phyloP scores from a whole-genome alignment of 1,140 invertebrate species.

The Ips typographus region DNA sequence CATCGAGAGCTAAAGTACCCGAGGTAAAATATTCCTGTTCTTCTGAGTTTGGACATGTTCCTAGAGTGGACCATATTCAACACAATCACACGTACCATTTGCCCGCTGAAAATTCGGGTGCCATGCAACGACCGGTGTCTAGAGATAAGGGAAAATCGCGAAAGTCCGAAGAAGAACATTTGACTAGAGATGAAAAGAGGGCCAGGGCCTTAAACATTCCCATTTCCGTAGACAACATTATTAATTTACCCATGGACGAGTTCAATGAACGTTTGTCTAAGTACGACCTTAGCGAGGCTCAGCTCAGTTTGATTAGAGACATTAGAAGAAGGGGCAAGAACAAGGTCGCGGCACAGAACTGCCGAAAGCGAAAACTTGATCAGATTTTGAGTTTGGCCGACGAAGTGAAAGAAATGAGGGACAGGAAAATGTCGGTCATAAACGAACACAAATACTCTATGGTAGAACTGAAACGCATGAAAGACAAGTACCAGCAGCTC shows the following conservation, averaged over 20 bases:
- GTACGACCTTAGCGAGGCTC: constrained; percentile 92
- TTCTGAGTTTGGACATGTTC: constrained; percentile 63
- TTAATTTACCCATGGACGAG: constrained; percentile 96
- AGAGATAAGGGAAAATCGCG: constrained; percentile 65
- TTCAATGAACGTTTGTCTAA: constrained; percentile 96
- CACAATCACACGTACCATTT: constrained; percentile 86
- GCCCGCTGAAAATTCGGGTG: constrained; percentile 69
- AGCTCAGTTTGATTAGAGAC: constrained; percentile 89
- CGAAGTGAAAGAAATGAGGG: constrained; percentile 84
- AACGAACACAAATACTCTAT: constrained; percentile 74
- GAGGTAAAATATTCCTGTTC: no score
- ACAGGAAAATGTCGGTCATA: constrained; percentile 76
- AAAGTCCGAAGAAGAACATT: constrained; percentile 65
- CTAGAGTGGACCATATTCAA: constrained; percentile 64
- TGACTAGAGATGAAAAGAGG: constrained; percentile 82
- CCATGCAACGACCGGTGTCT: constrained; percentile 68
- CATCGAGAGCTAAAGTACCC: no score
- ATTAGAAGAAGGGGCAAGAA: constrained; percentile 68
- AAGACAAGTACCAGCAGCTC: constrained; percentile 80
- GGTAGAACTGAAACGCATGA: constrained; percentile 73
- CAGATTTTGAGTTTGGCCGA: constrained; percentile 90
- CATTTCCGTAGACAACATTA: constrained; percentile 86
- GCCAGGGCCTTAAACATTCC: constrained; percentile 77
- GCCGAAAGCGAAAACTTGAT: constrained; percentile 93
- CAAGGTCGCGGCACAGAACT: constrained; percentile 94